phyloP scores from a whole-genome alignment of 2,797 vertebrate genomes.

The Epinephelus coioides region DNA sequence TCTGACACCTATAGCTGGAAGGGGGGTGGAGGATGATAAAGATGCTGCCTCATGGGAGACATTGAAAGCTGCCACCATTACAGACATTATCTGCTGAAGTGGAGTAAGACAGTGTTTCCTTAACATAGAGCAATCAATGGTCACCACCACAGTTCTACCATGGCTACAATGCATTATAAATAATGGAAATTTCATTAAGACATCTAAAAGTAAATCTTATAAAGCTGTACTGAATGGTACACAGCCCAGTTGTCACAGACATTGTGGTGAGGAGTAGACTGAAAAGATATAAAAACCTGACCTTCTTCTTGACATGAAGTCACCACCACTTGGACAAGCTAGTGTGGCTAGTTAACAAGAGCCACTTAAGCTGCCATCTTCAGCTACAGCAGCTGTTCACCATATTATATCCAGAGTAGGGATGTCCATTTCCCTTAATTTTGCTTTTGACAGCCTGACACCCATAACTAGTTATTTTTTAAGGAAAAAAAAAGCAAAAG shows the following conservation, averaged over 20 bases:
- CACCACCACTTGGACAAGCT: not conserved
- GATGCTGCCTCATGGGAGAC: constrained; percentile 43
- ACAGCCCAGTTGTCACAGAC: not conserved
- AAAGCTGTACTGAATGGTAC: not conserved
- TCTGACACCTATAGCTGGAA: constrained; percentile 48
- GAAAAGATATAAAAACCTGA: not conserved
- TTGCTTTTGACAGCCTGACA: no score
- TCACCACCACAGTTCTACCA: not conserved
- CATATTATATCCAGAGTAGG: not conserved
- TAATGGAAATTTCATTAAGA: constrained; percentile 24
- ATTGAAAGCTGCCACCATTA: constrained; percentile 26
- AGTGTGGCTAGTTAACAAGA: not conserved
- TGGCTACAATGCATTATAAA: constrained; percentile 17
- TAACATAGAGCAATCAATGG: constrained; percentile 4
- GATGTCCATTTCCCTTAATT: no score
- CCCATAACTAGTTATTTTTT: no score
- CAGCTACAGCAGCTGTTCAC: no score
- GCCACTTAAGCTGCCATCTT: no score
- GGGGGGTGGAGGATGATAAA: constrained; percentile 1
- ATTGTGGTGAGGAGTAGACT: not conserved
- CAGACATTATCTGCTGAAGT: constrained; percentile 19
- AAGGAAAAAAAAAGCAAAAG: no score
- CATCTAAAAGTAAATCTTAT: not conserved
- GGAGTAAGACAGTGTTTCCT: not conserved
- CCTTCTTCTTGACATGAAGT: not conserved